phyloP scores from a whole-genome alignment of 2,113 vertebrate species.

The Xyliphius kryptos region DNA sequence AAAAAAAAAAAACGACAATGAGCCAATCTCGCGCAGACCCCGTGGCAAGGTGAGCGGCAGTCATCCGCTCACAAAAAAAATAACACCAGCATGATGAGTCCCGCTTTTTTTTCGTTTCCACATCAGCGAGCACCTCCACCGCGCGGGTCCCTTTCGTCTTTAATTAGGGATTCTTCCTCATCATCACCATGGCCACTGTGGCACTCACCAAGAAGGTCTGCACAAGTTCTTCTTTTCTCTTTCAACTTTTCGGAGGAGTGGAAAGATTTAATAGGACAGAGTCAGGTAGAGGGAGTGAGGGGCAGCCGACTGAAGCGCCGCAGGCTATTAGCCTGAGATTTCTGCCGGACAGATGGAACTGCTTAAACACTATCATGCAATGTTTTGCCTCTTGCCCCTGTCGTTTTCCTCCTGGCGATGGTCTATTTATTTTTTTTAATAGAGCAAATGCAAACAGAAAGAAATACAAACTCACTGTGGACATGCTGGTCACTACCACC shows the following conservation, averaged over 20 bases:
- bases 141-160: conserved; percentile 51
- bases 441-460: too few species aligned
- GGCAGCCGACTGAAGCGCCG: conserved; percentile 69
- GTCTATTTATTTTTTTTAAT: conserved; percentile 25
- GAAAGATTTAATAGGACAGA: conserved; percentile 90
- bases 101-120: conserved; percentile 59
- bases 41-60: conserved; percentile 98
- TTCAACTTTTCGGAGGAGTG: conserved; percentile 67
- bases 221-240: conserved; percentile 45
- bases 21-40: conserved; percentile 98
- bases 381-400: conserved; percentile 74
- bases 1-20: conserved; percentile 77
- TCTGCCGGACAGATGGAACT: conserved; percentile 96
- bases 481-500: too few species aligned
- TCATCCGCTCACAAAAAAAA: conserved; percentile 80
- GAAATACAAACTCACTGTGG: conserved; percentile 4
- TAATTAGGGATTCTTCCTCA: conserved; percentile 83
- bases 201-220: conserved; percentile 43
- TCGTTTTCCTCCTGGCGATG: conserved; percentile 27
- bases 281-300: conserved; percentile 88
- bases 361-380: conserved; percentile 95
- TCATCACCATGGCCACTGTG: conserved; percentile 36
- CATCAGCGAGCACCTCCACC: conserved; percentile 77
- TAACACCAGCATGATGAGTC: conserved; percentile 65
- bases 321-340: conserved; percentile 92